Percentiles rank a stretch among this genome's conserved stretches.
These are phyloP conservation scores for Cerastis leucographa DNA, from an alignment of 2,888 invertebrate genomes.

Conservation along the genomic window DNA sequence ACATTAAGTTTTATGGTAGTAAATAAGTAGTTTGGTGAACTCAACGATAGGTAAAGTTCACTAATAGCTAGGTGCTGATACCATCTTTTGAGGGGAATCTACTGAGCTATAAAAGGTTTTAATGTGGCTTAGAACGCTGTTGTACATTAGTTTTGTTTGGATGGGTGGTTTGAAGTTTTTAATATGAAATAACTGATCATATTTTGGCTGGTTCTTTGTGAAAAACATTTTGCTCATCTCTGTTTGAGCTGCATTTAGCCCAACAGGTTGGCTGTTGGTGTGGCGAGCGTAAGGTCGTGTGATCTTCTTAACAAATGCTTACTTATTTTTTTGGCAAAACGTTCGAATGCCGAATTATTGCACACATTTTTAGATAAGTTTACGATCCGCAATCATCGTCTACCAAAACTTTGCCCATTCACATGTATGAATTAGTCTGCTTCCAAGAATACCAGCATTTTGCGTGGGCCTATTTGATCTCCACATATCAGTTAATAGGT, in stretches of 20 bases:
- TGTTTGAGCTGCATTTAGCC: neutral
- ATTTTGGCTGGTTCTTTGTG: neutral
- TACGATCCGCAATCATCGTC: neutral
- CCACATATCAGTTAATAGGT: neutral
- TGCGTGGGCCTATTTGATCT: neutral
- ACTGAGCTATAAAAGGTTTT: conserved; percentile 57
- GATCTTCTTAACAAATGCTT: neutral
- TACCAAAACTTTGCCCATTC: too few species aligned
- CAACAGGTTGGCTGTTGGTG: neutral
- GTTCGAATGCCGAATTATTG: neutral
- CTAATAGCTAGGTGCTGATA: conserved; percentile 73
- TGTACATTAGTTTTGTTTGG: conserved; percentile 39
- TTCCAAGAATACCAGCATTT: neutral
- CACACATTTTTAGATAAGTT: neutral
- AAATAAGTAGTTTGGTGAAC: conserved; percentile 82
- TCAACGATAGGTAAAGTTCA: conserved; percentile 68
- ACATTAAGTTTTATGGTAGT: conserved; percentile 79
- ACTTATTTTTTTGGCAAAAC: neutral
- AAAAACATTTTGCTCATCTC: neutral
- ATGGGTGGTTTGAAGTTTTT: conserved; percentile 3
- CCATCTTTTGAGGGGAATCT: conserved; percentile 64
- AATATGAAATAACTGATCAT: neutral
- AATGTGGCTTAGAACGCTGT: conserved; percentile 46
- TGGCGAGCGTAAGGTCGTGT: neutral
- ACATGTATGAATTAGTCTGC: too few species aligned